Evolutionary conservation across 2,888 invertebrate species (phyloP).

Genomic region (Polymixis flavicincta): DNA sequence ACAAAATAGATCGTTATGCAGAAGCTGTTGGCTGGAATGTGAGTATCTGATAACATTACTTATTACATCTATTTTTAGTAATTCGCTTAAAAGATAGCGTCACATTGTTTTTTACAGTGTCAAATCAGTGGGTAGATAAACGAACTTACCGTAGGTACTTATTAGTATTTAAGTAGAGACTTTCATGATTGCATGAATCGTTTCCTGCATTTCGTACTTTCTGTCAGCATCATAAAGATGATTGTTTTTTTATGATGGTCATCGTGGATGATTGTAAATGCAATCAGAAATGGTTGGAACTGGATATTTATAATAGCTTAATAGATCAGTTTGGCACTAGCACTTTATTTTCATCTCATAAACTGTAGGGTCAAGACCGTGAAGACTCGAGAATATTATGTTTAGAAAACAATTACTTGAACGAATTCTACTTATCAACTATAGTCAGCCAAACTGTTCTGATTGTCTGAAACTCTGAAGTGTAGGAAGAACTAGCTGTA

Average conservation of each 20-base stretch:
- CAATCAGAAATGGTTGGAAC: neutral
- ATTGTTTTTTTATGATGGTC: neutral
- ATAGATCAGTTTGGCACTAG: neutral
- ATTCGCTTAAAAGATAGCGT: neutral
- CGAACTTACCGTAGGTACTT: neutral
- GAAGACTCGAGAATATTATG: neutral
- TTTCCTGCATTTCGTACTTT: neutral
- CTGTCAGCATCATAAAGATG: neutral
- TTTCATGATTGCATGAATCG: neutral
- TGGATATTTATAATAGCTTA: neutral
- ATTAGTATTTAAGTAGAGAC: neutral
- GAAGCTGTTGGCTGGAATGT: slow-evolving; percentile 94
- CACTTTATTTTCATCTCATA: slow-evolving; percentile 4
- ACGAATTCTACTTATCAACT: neutral
- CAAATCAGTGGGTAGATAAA: slow-evolving; percentile 10
- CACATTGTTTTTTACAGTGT: slow-evolving; percentile 3
- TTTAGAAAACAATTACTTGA: neutral
- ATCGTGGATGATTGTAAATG: neutral
- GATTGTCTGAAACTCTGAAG: slow-evolving; percentile 15
- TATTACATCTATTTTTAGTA: neutral
- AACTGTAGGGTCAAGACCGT: slow-evolving; percentile 22
- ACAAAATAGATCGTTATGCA: slow-evolving; percentile 91
- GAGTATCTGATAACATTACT: slow-evolving; percentile 82
- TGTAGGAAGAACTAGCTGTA: slow-evolving; percentile 23
- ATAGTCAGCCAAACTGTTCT: slow-evolving; percentile 7